Conservation (phyloP, 2,113 vertebrate genomes). For the Lipophrys pholis region DNA sequence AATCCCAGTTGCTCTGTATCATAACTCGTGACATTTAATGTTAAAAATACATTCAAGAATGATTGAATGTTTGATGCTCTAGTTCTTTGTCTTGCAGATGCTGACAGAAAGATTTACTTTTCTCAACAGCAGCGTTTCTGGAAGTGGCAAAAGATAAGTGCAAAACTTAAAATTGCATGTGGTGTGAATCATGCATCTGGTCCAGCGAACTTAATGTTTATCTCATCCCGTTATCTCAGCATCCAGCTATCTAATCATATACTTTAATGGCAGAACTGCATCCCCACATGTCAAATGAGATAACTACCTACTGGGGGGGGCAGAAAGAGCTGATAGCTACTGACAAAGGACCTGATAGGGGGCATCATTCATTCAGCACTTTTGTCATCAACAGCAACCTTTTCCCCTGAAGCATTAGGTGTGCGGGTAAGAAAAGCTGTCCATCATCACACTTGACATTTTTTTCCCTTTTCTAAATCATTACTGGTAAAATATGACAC, state of each 20-base stretch:
- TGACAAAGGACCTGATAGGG: slow-evolving; percentile 36
- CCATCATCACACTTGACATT: too few species aligned
- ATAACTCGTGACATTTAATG: slow-evolving; percentile 68
- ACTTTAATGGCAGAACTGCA: slow-evolving; percentile 17
- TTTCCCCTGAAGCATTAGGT: too few species aligned
- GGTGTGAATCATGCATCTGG: slow-evolving; percentile 10
- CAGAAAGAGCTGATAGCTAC: slow-evolving; percentile 41
- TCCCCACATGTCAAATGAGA: slow-evolving; percentile 38
- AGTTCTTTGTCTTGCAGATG: slow-evolving; percentile 54
- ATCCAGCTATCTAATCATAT: slow-evolving; percentile 48
- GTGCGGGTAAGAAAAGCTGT: too few species aligned
- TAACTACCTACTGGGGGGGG: slow-evolving; percentile 32
- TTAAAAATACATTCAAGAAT: slow-evolving; percentile 72
- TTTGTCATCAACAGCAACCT: slow-evolving; percentile 29
- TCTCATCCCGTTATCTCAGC: slow-evolving; percentile 46
- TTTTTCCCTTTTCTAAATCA: too few species aligned
- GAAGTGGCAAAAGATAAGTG: slow-evolving; percentile 5
- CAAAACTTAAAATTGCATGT: slow-evolving; percentile 1
- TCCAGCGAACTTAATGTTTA: slow-evolving; percentile 34
- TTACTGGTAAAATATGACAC: too few species aligned
- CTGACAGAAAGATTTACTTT: slow-evolving; percentile 30
- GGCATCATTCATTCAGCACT: slow-evolving; percentile 55
- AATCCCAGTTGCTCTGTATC: slow-evolving; percentile 65
- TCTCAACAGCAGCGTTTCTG: slow-evolving; percentile 13
- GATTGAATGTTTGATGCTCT: slow-evolving; percentile 70